Base-by-base conservation (phyloP, 2,113 vertebrate genomes). In the Acanthochromis polyacanthus region DNA sequence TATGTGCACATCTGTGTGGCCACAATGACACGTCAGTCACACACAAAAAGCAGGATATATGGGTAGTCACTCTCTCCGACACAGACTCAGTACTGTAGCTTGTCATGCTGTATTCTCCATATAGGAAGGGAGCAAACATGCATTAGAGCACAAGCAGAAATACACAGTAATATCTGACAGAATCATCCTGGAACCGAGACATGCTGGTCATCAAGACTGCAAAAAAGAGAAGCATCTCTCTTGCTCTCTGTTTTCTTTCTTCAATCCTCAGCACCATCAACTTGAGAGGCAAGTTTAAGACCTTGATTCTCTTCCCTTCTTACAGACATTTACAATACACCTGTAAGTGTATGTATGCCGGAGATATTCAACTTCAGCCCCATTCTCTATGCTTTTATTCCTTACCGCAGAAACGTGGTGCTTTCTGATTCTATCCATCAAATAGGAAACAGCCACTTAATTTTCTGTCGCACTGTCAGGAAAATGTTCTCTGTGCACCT, bases 1-100 rank as follows among this genome's bases (percentile, higher is more conserved):
- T 66, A 30, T 19, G 62, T 60, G 43, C 30, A 57, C 48, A 40
- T 68, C 50, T 48, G 16, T 15, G 10, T n/a, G 63, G 51, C 63
- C 77, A 22, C 14, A 8, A 48, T 64, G 51, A 62, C 80, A 67
- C 84, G 55, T 75, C 52, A 61, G 9, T 36, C 43, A 56, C 52
- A 55, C 46, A 50, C 10, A 74, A 36, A 36, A 16, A 12, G 40
- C 56, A 62, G 40, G 3, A 16, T 51, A 50, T 7, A 75, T 23
- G 17, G 14, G 63, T 61, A 76, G 22, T 36, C 68, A 46, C 40
- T 78, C 55, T 71, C 4, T 8, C 28, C n/a, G 22, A 10, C 19
- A 17, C 10, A 22, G 51, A 71, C 36, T 30, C 46, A 59, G 40
- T 58, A 25, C 38, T 25, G 23, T 40, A 28, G 7, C 3, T 2